phyloP scores from a whole-genome alignment of 2,113 vertebrate genomes.

The Harpagus bidentatus region DNA sequence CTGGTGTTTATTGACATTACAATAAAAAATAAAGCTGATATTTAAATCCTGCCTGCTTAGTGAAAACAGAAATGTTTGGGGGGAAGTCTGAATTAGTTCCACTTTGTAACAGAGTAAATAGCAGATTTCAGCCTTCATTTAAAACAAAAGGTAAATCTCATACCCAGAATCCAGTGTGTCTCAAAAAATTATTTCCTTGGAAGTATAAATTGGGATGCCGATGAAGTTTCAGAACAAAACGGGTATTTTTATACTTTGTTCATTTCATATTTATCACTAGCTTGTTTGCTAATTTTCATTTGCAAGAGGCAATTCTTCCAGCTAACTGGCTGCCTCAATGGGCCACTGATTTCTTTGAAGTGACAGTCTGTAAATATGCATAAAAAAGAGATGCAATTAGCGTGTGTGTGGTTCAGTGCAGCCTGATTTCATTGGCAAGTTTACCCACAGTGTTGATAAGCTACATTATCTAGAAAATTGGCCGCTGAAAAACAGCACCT shows the following conservation, averaged over 20 bases:
- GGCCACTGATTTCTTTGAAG: conserved; percentile 98
- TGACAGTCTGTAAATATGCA: conserved; percentile 99
- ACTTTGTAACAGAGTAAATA: conserved; percentile 56
- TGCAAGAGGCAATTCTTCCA: conserved; percentile 93
- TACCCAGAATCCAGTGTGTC: conserved; percentile 65
- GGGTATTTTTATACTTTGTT: conserved; percentile 79
- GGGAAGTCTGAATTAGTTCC: conserved; percentile 69
- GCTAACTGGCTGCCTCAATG: conserved; percentile 93
- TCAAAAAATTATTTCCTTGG: conserved; percentile 68
- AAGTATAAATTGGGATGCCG: conserved; percentile 75
- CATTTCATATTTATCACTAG: conserved; percentile 94
- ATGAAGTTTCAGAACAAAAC: conserved; percentile 85
- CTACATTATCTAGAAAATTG: conserved; percentile 99
- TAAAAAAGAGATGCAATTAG: conserved; percentile 99
- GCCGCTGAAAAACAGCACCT: conserved; percentile 99
- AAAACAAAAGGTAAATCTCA: conserved; percentile 73
- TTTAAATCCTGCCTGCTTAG: conserved; percentile 43
- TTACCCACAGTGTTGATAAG: conserved; percentile 98
- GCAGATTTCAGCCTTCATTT: conserved; percentile 59
- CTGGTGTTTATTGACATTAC: conserved; percentile 36
- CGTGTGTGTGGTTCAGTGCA: conserved; percentile 92
- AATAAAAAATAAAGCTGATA: neutral
- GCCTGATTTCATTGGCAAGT: conserved; percentile 99
- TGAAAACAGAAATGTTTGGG: conserved; percentile 16
- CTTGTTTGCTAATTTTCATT: conserved; percentile 99